Conservation (phyloP, 2,888 invertebrate genomes). For the Plutella xylostella region DNA sequence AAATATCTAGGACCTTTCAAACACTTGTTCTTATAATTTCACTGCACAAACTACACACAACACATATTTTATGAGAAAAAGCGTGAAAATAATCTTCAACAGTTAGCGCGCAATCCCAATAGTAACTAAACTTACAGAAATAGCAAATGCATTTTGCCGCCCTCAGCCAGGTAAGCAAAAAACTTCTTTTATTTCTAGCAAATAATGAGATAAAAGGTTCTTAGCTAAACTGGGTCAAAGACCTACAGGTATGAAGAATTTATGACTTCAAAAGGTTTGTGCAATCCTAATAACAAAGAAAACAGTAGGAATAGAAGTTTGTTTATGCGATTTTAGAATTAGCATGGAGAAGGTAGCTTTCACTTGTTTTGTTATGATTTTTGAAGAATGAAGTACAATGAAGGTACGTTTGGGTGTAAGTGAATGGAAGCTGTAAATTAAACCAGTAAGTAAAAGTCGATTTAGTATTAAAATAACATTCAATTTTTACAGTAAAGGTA, state of each 20-base stretch:
- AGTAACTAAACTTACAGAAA: neutral
- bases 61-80: too few species aligned
- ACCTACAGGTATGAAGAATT: conserved; percentile 10
- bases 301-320: conserved; percentile 31
- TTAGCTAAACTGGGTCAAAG: conserved; percentile 11
- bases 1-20: too few species aligned
- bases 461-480: too few species aligned
- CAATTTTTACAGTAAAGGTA: too few species aligned
- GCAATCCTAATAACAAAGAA: conserved; percentile 19
- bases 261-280: conserved; percentile 4
- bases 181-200: neutral
- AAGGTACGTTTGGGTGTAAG: too few species aligned
- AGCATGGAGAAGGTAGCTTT: conserved; percentile 50
- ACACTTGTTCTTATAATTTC: neutral
- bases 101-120: too few species aligned
- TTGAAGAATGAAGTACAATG: neutral
- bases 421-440: too few species aligned
- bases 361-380: conserved; percentile 47
- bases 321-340: conserved; percentile 43
- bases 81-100: too few species aligned
- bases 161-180: neutral
- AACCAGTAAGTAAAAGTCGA: too few species aligned
- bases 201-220: neutral
- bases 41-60: neutral
- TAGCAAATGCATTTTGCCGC: neutral